phyloP scores from a whole-genome alignment of 2,888 invertebrate species.

The Odontothrips loti region DNA sequence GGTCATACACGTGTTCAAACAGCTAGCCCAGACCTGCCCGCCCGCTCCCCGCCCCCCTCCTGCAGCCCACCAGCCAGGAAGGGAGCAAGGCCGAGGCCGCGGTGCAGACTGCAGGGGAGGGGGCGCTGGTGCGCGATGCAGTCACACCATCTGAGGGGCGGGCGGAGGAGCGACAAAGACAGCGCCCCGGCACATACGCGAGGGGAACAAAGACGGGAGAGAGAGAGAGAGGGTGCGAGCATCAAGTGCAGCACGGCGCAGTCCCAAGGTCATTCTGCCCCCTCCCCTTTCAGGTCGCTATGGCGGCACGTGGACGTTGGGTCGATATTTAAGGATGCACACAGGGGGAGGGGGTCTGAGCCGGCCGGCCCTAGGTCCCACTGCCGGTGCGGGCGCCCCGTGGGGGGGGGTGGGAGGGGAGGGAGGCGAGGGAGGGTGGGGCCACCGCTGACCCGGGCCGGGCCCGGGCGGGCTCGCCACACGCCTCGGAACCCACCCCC shows the following conservation, averaged over 20 bases:
- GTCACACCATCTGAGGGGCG: neutral
- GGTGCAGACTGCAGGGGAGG: neutral
- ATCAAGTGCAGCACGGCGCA: constrained; percentile 16
- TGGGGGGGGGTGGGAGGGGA: neutral
- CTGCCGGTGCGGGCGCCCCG: no score
- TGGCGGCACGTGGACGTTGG: neutral
- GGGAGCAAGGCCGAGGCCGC: neutral
- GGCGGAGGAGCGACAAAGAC: neutral
- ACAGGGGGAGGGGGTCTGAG: neutral
- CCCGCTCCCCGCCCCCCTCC: neutral
- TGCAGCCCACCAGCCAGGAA: neutral
- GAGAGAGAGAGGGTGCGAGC: neutral
- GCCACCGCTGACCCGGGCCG: neutral
- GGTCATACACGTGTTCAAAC: no score
- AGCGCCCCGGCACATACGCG: no score
- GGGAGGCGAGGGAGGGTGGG: neutral
- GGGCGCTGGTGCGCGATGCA: neutral
- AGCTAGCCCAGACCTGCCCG: neutral
- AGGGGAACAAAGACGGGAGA: neutral
- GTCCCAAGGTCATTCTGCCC: constrained; percentile 5
- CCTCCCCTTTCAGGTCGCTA: neutral
- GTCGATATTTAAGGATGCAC: constrained; percentile 22
- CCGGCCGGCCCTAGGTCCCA: no score
- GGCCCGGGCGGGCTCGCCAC: neutral
- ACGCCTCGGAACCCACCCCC: neutral